Evolutionary conservation across 2,113 vertebrate genomes (phyloP).

Genomic region (Pelecanus crispus): DNA sequence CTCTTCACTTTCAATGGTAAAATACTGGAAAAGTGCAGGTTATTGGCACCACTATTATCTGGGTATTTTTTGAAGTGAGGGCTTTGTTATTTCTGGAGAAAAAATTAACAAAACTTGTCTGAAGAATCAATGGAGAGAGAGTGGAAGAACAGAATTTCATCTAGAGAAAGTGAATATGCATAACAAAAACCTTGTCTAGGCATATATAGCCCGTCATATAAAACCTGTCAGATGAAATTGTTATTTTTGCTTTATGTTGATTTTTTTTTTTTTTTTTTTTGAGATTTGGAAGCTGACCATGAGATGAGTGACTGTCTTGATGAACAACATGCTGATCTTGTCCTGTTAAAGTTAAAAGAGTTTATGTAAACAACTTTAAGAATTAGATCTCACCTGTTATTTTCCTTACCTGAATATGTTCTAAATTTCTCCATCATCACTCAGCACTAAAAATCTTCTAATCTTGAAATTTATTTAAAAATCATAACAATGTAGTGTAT

Average conservation of each 20-base stretch:
- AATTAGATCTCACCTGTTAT: background rate
- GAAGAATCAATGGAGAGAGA: background rate
- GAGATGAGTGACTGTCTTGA: background rate
- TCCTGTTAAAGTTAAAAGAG: background rate
- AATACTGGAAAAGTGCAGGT: background rate
- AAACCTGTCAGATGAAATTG: background rate
- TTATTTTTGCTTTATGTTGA: background rate
- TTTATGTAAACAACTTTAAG: background rate
- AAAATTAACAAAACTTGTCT: background rate
- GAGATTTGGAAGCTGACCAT: background rate
- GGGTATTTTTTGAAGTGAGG: background rate
- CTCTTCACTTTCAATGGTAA: background rate
- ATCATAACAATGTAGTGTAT: background rate
- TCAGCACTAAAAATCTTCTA: background rate
- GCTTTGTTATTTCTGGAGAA: background rate
- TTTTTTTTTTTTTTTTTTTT: background rate
- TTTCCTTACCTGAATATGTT: background rate
- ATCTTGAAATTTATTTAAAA: background rate
- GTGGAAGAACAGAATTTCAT: background rate
- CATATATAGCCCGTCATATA: background rate
- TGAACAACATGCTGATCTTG: background rate
- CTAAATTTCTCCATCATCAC: background rate
- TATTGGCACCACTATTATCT: background rate
- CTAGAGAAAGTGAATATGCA: background rate
- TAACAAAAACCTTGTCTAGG: background rate